A percentile compares a stretch with the other conserved stretches of the same genome.
phyloP scores from a whole-genome alignment of 2,797 vertebrate species.

The Myotis planiceps region DNA sequence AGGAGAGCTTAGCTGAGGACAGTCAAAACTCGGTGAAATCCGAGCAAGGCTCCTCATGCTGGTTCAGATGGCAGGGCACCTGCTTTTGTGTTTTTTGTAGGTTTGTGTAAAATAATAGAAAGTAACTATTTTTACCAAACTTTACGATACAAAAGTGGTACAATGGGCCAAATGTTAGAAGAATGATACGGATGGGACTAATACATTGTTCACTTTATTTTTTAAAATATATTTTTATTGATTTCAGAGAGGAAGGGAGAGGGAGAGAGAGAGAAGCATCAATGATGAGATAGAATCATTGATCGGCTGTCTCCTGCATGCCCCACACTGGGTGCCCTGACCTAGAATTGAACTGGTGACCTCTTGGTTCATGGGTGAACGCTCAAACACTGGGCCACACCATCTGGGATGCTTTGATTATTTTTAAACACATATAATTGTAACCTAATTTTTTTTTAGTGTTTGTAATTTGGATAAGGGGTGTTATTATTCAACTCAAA shows the following conservation, averaged over 20 bases:
- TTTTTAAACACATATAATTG: neutral
- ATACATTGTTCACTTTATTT: neutral
- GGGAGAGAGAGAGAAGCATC: no score
- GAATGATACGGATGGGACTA: neutral
- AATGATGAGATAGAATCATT: no score
- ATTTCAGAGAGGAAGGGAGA: no score
- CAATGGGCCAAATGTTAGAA: neutral
- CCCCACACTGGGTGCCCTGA: no score
- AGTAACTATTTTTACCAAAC: neutral
- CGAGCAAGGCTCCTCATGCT: neutral
- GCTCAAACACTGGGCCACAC: no score
- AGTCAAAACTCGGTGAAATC: neutral
- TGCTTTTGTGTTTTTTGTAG: neutral
- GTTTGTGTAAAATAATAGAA: neutral
- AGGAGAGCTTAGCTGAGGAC: neutral
- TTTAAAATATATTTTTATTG: no score
- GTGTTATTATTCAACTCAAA: neutral
- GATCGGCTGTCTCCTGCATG: no score
- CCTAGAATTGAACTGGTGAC: no score
- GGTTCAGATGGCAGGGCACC: neutral
- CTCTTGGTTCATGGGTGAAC: no score
- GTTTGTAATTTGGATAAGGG: neutral
- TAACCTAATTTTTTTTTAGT: neutral
- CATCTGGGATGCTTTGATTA: neutral
- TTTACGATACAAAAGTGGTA: neutral